Evolutionary conservation across 2,797 vertebrate genomes (phyloP), one percentile per base, ranked within the genome.

Genomic region (Xenentodon cancila): DNA sequence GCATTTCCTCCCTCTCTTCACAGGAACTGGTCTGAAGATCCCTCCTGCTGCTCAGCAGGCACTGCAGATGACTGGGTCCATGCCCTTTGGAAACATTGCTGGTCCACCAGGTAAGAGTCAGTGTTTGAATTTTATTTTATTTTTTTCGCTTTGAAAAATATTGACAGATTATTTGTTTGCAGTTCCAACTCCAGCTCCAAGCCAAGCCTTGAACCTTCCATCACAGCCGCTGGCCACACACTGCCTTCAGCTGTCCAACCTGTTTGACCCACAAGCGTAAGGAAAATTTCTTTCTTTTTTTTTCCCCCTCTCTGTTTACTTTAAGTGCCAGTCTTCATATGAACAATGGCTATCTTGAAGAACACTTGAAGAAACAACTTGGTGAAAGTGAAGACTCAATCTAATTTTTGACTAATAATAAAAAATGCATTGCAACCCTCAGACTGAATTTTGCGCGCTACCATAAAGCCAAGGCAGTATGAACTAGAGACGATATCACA

Each of bases 191-290:
- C 90, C 92, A 48, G 32, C 68, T 75, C 82, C 85, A 65, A 93
- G 82, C 77, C 92, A 94, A 71, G 90, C 93, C 43, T 65, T 93
- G 88, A 93, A 94, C 76, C 91, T 95, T 30, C 95, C 97, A 59
- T 95, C 96, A 50, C 97, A 93, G 68, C 97, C 98, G 0, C 92
- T 99, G 90, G 95, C 96, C 75, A 99, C 98, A 69, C 98, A 99
- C 75, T 99, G 97, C 91, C 97, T 99, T 74, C 98, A 99, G 90
- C 93, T 99, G 42, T 98, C 98, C 86, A 99, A 99, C 86, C 96
- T 99, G 92, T 99, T 99, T 91, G 99, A 98, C 81, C 98, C 97
- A 84, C 97, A 99, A 78, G 91, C 95, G 98, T 99, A 92, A 97
- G 96, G 88, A 54, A 17, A 1, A 3, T 0, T 43, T 63, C 3